phyloP scores from a whole-genome alignment of 2,888 invertebrate genomes.

The Xanthorhoe spadicearia region DNA sequence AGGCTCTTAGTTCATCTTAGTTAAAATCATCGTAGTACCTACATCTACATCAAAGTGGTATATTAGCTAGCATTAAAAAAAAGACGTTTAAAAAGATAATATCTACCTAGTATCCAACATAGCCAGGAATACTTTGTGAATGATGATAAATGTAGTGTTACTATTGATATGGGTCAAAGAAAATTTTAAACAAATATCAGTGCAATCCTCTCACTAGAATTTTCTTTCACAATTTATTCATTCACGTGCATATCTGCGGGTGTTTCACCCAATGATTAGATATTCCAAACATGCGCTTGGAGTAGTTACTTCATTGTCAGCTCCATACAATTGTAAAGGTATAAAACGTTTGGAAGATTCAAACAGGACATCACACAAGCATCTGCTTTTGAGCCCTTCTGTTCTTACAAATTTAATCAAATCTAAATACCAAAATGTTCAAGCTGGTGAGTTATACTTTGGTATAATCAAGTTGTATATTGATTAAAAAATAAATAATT shows the following conservation, averaged over 20 bases:
- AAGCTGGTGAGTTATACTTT: slow-evolving; percentile 77
- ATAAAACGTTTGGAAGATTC: slow-evolving; percentile 55
- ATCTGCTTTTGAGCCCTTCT: slow-evolving; percentile 34
- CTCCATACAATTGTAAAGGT: slow-evolving; percentile 52
- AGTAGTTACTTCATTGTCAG: slow-evolving; percentile 57
- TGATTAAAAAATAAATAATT: neutral
- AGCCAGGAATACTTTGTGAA: too few species aligned
- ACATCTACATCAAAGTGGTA: too few species aligned
- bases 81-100: too few species aligned
- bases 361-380: slow-evolving; percentile 40
- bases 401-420: slow-evolving; percentile 32
- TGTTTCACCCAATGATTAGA: slow-evolving; percentile 30
- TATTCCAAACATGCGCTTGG: slow-evolving; percentile 58
- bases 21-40: too few species aligned
- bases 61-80: too few species aligned
- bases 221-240: neutral
- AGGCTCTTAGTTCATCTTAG: too few species aligned
- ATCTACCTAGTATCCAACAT: too few species aligned
- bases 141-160: too few species aligned
- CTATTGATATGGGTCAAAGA: too few species aligned
- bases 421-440: slow-evolving; percentile 62
- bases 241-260: slow-evolving; percentile 7
- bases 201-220: too few species aligned
- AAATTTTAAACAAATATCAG: too few species aligned
- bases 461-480: slow-evolving; percentile 7